These are phyloP conservation scores for Eupithecia tripunctaria DNA, from an alignment of 2,888 invertebrate species.

Conservation along the genomic window DNA sequence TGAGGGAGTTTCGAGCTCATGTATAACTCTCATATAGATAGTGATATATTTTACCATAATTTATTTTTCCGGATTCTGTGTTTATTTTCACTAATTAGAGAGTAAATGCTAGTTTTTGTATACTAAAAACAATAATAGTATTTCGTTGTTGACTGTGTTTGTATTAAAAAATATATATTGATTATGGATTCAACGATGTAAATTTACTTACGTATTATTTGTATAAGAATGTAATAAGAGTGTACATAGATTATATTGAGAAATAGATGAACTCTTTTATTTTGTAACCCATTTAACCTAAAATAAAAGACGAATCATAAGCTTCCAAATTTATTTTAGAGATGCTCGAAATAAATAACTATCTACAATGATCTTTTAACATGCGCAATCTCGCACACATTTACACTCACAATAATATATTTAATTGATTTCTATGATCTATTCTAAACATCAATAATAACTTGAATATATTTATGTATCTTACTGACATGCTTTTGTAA, in stretches of 20 bases:
- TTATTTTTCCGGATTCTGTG: not conserved
- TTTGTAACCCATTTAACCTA: not conserved
- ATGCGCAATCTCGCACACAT: not conserved
- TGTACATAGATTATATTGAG: slow-evolving; percentile 1
- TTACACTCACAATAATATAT: not conserved
- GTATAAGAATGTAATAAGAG: slow-evolving; percentile 1
- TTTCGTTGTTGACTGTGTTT: not conserved
- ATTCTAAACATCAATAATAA: not conserved
- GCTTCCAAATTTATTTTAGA: slow-evolving; percentile 1
- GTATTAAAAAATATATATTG: not conserved
- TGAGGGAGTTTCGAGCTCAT: too few species aligned
- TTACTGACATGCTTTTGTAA: not conserved
- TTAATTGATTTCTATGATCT: not conserved
- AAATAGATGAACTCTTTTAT: not conserved
- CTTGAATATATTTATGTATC: not conserved
- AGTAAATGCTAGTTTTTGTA: not conserved
- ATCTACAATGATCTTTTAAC: not conserved
- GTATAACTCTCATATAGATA: too few species aligned
- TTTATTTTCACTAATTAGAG: not conserved
- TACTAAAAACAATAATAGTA: not conserved
- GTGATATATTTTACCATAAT: not conserved
- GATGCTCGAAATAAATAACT: slow-evolving; percentile 4
- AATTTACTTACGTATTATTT: not conserved
- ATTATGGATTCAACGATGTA: not conserved
- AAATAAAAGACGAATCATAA: slow-evolving; percentile 9